Evolutionary conservation across 1,140 invertebrate species (phyloP), one percentile per base, ranked within the genome.

Genomic region (Meloidogyne chitwoodi): DNA sequence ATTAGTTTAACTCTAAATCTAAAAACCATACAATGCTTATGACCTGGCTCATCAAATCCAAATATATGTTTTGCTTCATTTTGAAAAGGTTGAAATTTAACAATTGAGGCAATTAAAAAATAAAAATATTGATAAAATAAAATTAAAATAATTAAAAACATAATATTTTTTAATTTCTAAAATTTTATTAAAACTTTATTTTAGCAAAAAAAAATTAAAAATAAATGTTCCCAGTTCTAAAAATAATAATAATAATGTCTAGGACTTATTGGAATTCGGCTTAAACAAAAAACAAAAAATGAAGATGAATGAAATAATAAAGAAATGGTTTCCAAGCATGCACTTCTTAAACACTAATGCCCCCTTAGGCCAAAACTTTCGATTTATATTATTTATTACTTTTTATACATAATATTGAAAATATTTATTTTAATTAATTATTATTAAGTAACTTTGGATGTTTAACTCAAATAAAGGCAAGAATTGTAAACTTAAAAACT

Each of bases 61-160:
- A 77, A 77, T 22, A 69, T 48, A 29, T 61, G 66, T 31, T 65
- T 69, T 29, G 48, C 63, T 64, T 41, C 41, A 41, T 77, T 61
- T 63, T 77, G 75, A 38, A 77, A 77, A 10, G 75, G 56, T 73
- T 73, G 70, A 56, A 73, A 73, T n/a, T 64, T 61, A n/a, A 73
- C 70, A 26, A 73, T 73, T 61, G 70, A 73, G 22, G 48, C 48
- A n/a, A 56, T 56, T 56, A 56, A n/a, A n/a, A 56, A n/a, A 56
- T 56, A n/a, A n/a, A 56, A 56, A n/a, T 56, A 56, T 56, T 56
- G 48, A n/a, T n/a, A 56, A 56, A 56, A n/a, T 56, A 56, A 56
- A 6, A 56, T 56, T 56, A 56, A 56, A n/a, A 38, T 8, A 38
- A 56, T 56, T 5, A n/a, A n/a, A 56, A 56, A 56, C 48, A 56